Evolutionary conservation across 2,797 vertebrate genomes (phyloP).

Genomic region (Coregonus suidteri): DNA sequence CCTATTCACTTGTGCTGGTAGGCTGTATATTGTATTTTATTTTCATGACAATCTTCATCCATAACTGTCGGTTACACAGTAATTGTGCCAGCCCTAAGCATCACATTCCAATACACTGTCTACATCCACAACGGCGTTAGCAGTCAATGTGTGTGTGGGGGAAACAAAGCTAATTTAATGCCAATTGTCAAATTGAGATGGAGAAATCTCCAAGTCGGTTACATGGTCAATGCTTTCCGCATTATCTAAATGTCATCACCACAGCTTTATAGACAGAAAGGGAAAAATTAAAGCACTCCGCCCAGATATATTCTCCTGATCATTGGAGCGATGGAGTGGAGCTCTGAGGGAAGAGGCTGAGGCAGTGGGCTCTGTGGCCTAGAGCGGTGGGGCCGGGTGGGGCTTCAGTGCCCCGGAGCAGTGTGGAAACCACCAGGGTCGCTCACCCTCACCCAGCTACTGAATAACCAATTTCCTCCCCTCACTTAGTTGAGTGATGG

Average conservation of each 20-base stretch:
- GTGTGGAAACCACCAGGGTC: conserved; percentile 48
- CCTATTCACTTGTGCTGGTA: conserved; percentile 65
- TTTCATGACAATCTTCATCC: background rate
- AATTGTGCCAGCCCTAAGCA: background rate
- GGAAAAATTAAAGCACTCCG: conserved; percentile 16
- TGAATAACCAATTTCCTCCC: conserved; percentile 60
- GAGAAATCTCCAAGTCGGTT: background rate
- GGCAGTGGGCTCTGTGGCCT: conserved; percentile 18
- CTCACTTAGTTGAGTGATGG: conserved; percentile 61
- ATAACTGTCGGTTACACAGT: too few relatives aligned
- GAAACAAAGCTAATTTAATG: background rate
- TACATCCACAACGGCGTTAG: too few relatives aligned
- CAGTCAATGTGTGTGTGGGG: background rate
- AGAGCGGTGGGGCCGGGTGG: conserved; percentile 22
- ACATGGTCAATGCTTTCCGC: background rate
- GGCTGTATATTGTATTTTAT: background rate
- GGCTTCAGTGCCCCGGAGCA: conserved; percentile 10
- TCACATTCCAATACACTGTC: background rate
- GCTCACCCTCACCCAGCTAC: conserved; percentile 9
- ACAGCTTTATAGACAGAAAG: conserved; percentile 10
- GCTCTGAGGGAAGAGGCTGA: conserved; percentile 3
- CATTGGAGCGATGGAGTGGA: background rate
- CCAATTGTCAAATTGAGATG: background rate
- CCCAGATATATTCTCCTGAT: conserved; percentile 13
- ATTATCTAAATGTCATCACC: background rate